Conservation (phyloP, 1,140 invertebrate species). For the Achroia grisella region DNA sequence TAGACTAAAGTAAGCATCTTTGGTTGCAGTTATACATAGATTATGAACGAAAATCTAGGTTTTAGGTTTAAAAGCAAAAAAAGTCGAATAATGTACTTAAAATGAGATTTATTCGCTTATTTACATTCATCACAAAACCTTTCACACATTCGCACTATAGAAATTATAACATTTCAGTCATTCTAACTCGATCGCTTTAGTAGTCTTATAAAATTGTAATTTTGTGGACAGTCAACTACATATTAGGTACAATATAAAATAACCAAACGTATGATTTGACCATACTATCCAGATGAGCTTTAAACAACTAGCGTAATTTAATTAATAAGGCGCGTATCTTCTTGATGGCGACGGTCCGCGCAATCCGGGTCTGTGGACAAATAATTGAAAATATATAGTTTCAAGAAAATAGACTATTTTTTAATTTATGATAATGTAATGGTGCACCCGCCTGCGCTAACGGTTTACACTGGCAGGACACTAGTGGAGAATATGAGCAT, state of each 20-base stretch:
- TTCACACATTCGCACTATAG: constrained; percentile 20
- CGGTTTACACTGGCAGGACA: no score
- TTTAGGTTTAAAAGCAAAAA: background rate
- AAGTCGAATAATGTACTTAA: constrained; percentile 27
- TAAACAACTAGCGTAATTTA: constrained; percentile 22
- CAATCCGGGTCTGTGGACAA: constrained; percentile 76
- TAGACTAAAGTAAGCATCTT: no score
- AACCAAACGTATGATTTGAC: constrained; percentile 3
- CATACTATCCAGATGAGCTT: constrained; percentile 14
- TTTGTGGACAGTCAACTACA: constrained; percentile 19
- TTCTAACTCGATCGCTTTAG: constrained; percentile 15
- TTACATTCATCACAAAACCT: constrained; percentile 44
- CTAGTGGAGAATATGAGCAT: no score
- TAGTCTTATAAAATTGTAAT: constrained; percentile 37
- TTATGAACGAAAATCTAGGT: no score
- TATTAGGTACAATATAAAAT: constrained; percentile 5
- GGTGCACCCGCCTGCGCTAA: no score
- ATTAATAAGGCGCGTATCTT: constrained; percentile 87
- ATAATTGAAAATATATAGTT: no score
- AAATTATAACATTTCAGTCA: constrained; percentile 28
- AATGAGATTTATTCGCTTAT: constrained; percentile 59
- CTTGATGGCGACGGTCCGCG: constrained; percentile 84
- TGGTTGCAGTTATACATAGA: no score
- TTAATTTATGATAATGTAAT: no score
- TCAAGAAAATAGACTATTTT: no score